Conservation (phyloP, 2,113 vertebrate genomes). For the Uria aalge region DNA sequence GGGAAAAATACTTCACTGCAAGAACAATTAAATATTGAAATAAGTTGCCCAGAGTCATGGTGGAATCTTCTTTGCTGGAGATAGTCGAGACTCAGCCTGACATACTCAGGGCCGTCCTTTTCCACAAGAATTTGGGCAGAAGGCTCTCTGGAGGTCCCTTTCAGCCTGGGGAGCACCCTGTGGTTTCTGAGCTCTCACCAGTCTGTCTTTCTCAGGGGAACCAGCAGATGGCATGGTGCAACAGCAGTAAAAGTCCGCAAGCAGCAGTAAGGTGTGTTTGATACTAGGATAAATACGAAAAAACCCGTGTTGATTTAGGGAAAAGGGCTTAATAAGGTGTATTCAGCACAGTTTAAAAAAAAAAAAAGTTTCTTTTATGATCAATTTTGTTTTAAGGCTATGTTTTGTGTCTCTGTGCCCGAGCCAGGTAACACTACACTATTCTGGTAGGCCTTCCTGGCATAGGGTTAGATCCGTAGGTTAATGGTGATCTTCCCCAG, state of each 20-base stretch:
- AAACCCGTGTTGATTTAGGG: rapidly evolving
- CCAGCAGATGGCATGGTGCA: slow-evolving; percentile 36
- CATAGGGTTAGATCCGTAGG: rapidly evolving
- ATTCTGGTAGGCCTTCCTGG: not conserved
- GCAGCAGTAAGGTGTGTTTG: rapidly evolving
- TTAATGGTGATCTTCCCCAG: not conserved
- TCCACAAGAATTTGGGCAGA: not conserved
- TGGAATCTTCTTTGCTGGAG: not conserved
- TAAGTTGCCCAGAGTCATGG: not conserved
- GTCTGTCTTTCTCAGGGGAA: not conserved
- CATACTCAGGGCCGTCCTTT: rapidly evolving
- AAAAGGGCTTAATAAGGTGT: not conserved
- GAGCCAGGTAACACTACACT: not conserved
- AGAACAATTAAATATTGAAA: not conserved
- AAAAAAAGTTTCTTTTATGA: not conserved
- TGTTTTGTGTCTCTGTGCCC: not conserved
- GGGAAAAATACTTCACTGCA: not conserved
- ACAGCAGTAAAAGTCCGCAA: not conserved
- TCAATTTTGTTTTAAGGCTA: not conserved
- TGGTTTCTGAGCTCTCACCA: too few species aligned
- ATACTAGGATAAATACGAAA: rapidly evolving
- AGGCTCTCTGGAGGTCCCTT: not conserved
- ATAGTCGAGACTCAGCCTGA: not conserved
- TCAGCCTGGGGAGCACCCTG: rapidly evolving
- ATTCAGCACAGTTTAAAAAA: not conserved